Base-by-base conservation (phyloP, 2,888 invertebrate genomes). In the Drosophila picticornis region DNA sequence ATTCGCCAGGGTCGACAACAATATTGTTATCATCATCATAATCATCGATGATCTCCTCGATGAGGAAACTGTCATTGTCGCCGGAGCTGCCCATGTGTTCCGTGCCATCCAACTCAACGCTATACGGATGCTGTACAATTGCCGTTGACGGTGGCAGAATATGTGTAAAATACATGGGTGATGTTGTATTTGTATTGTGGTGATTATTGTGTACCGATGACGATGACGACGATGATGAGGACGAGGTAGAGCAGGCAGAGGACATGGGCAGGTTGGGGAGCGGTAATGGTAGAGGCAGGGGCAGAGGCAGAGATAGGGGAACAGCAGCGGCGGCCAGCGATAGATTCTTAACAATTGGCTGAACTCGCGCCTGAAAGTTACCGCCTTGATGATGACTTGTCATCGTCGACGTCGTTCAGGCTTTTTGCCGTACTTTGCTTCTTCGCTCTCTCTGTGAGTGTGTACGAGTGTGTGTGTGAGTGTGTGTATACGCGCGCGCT, bases 271-370 rank as follows among this genome's bases (percentile, higher is more conserved):
- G 43, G 7, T 85, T 53, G 7, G 46, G 46, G 7, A 69, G 38
- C 31, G 64, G 72, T 53, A 68, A 48, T 19, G 46, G 22, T 46
- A 46, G 22, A 16, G 46, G 91, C 91, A 11, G 91, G 90, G 1
- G 91, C 91, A 16, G 91, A 4, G 66, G 55, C 48, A 73, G 46
- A 2, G 83, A 75, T 36, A 83, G 70, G 31, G 90, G 82, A 19
- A 88, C 89, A n/a, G 91, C 91, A 11, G 91, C 91, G 1, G 92
- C 91, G 16, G 91, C 91, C 62, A 91, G 69, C 27, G 91, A 92
- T 46, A 91, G 77, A 73, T 91, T 91, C 68, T 91, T 91, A 13
- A 91, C 92, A 65, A 92, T 91, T 67, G 91, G 88, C 60, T 72
- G 77, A 60, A 68, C 68, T 27, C 79, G 53, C n/a, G 81, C 72